A percentile compares a stretch with the other conserved stretches of the same genome.
phyloP scores from a whole-genome alignment of 1,140 invertebrate species.

The Hermatobates lingyangjiaoensis region DNA sequence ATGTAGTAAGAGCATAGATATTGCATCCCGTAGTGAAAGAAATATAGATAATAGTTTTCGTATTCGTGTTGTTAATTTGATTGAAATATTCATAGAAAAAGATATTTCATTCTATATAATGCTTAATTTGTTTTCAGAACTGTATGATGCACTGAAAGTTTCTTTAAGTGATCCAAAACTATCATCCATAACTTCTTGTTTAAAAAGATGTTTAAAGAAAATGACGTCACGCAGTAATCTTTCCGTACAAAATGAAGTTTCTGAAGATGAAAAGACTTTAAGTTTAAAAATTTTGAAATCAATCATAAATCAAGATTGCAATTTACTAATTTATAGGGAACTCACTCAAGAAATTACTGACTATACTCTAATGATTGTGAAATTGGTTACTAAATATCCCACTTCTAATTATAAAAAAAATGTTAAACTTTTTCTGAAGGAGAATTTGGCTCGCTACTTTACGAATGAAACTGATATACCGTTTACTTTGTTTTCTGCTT shows the following conservation, averaged over 20 bases:
- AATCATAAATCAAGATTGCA: background rate
- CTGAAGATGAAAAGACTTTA: background rate
- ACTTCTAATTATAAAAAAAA: background rate
- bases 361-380: background rate
- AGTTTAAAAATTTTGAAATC: background rate
- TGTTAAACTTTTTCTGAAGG: background rate
- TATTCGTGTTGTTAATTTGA: background rate
- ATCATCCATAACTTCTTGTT: background rate
- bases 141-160: background rate
- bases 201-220: background rate
- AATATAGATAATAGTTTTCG: background rate
- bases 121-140: background rate
- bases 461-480: background rate
- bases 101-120: background rate
- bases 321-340: background rate
- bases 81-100: background rate
- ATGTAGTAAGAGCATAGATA: background rate
- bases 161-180: background rate
- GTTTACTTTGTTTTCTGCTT: background rate
- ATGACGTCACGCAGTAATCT: background rate
- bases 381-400: background rate
- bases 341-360: background rate
- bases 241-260: background rate
- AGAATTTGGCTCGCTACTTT: background rate
- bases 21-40: background rate